These are phyloP conservation scores for Chironomus riparius DNA, from an alignment of 2,888 invertebrate genomes.

Conservation along the genomic window DNA sequence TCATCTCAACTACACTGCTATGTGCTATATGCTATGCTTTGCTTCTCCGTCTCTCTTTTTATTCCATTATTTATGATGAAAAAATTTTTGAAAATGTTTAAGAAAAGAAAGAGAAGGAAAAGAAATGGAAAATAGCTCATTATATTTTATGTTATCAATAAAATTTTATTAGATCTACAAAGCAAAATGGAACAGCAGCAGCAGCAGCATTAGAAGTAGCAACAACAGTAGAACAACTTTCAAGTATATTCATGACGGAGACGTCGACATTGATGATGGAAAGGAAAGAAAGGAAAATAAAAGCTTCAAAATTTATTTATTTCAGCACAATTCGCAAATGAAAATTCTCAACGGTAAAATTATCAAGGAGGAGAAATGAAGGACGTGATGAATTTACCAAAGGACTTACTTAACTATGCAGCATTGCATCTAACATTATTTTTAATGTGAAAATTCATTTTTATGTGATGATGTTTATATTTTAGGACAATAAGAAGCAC, in stretches of 20 bases:
- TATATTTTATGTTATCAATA: slow-evolving; percentile 24
- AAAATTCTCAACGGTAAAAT: not conserved
- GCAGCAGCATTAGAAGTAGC: not conserved
- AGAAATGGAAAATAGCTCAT: slow-evolving; percentile 12
- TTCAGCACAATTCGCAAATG: not conserved
- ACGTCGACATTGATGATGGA: no score
- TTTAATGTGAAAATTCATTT: not conserved
- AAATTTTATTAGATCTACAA: slow-evolving; percentile 19
- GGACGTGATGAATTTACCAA: slow-evolving; percentile 20
- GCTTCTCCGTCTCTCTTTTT: not conserved
- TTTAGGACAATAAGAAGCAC: no score
- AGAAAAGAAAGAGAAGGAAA: not conserved
- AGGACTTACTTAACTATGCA: not conserved
- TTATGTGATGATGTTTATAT: not conserved
- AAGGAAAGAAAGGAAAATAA: no score
- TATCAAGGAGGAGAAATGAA: not conserved
- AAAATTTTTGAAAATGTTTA: not conserved
- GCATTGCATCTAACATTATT: not conserved
- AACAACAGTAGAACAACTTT: not conserved
- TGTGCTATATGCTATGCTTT: no score
- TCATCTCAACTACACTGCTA: no score
- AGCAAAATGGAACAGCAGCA: not conserved
- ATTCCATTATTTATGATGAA: slow-evolving; percentile 20
- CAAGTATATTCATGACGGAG: not conserved
- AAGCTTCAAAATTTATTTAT: not conserved